Evolutionary conservation across 2,888 invertebrate species (phyloP).

Genomic region (Hyposoter didymator): DNA sequence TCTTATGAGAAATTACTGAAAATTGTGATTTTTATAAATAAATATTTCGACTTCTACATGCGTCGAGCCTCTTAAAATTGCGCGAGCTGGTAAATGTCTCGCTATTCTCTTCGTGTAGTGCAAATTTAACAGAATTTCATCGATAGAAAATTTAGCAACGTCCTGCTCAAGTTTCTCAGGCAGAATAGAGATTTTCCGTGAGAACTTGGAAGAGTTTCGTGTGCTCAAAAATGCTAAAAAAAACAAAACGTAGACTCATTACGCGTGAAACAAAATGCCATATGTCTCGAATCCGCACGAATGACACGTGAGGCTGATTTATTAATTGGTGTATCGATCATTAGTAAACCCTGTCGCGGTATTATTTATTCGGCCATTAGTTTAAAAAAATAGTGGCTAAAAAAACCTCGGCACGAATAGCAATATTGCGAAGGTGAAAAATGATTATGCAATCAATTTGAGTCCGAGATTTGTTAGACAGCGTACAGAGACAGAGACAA

Average conservation of each 20-base stretch:
- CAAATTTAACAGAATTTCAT: too few species aligned
- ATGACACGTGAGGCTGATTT: conserved; percentile 34
- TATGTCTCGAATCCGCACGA: not conserved
- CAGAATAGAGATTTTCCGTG: not conserved
- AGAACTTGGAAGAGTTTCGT: not conserved
- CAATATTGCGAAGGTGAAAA: conserved; percentile 64
- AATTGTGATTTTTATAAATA: too few species aligned
- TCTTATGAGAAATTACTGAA: too few species aligned
- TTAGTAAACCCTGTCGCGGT: conserved; percentile 13
- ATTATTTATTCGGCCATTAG: conserved; percentile 35
- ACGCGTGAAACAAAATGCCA: not conserved
- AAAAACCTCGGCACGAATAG: conserved; percentile 50
- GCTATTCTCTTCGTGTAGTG: too few species aligned
- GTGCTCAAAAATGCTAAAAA: not conserved
- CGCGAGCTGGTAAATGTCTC: too few species aligned
- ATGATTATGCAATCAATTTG: conserved; percentile 68
- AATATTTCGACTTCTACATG: too few species aligned
- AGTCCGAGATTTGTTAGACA: conserved; percentile 58
- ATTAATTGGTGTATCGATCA: conserved; percentile 57
- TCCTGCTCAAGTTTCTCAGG: not conserved
- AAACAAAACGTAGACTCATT: not conserved
- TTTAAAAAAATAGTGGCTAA: conserved; percentile 3
- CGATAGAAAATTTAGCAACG: too few species aligned
- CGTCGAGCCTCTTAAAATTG: too few species aligned
- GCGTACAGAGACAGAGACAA: too few species aligned